Evolutionary conservation across 2,888 invertebrate species (phyloP).

Genomic region (Lithophane socia): DNA sequence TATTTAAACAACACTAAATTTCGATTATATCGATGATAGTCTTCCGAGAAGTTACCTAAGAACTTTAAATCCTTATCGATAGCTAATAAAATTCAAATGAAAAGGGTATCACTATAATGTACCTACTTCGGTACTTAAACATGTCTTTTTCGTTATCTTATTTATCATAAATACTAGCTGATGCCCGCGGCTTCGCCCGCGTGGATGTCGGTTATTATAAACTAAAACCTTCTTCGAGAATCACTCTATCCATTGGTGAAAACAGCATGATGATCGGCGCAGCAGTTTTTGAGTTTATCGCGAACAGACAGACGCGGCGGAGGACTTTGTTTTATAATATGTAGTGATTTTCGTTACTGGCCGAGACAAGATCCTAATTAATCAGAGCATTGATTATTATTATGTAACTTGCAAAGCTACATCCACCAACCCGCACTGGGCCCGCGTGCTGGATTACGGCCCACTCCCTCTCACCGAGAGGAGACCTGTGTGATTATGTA

Average conservation of each 20-base stretch:
- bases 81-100: constrained; percentile 54
- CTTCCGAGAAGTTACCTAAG: constrained; percentile 56
- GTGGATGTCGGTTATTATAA: too few relatives aligned
- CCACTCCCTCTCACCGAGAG: too few relatives aligned
- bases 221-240: too few relatives aligned
- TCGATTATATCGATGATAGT: constrained; percentile 36
- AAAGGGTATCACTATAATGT: constrained; percentile 12
- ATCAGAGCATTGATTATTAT: background rate
- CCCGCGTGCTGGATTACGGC: too few relatives aligned
- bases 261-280: too few relatives aligned
- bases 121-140: background rate
- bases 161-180: background rate
- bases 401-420: constrained; percentile 4
- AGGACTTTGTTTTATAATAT: too few relatives aligned
- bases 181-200: too few relatives aligned
- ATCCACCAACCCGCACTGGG: background rate
- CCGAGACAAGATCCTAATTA: background rate
- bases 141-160: background rate
- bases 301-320: too few relatives aligned
- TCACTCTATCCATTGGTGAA: too few relatives aligned
- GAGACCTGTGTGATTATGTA: too few relatives aligned
- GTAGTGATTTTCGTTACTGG: background rate
- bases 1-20: constrained; percentile 36
- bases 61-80: constrained; percentile 46
- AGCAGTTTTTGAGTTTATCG: too few relatives aligned